Evolutionary conservation across 2,888 invertebrate species (phyloP).

Genomic region (Tridacna gigas): DNA sequence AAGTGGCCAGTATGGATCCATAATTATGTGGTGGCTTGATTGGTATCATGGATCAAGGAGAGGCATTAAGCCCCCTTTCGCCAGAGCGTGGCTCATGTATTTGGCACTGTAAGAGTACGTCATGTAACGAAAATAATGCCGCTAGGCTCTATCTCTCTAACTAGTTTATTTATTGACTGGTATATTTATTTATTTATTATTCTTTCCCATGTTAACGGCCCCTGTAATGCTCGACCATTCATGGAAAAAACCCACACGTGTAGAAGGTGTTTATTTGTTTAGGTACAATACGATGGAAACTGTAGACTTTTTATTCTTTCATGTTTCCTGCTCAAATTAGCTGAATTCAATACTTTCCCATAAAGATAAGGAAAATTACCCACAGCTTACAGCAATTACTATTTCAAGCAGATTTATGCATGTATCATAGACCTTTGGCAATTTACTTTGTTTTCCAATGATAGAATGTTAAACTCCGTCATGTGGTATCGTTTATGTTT

Average conservation of each 20-base stretch:
- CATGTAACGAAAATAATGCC: background rate
- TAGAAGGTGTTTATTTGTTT: constrained; percentile 11
- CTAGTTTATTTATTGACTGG: constrained; percentile 4
- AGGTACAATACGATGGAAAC: constrained; percentile 7
- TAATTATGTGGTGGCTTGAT: no score
- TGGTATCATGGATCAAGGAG: no score
- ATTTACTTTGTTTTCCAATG: no score
- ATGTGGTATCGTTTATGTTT: no score
- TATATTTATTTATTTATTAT: constrained; percentile 27
- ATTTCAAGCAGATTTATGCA: no score
- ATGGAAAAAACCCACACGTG: background rate
- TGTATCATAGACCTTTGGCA: no score
- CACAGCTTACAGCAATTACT: no score
- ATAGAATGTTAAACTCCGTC: no score
- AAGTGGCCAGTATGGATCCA: no score
- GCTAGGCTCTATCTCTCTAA: background rate
- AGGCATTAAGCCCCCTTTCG: no score
- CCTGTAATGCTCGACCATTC: background rate
- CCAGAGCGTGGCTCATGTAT: no score
- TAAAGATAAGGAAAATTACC: background rate
- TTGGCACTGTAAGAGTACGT: no score
- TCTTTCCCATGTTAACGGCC: constrained; percentile 28
- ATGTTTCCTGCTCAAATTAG: constrained; percentile 2
- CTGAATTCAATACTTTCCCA: constrained; percentile 20
- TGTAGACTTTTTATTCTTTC: constrained; percentile 3